A percentile compares a stretch with the other conserved stretches of the same genome.
Evolutionary conservation across 35 echinoderm and acorn worm species (phyloP).

Genomic region (Lytechinus variegatus): DNA sequence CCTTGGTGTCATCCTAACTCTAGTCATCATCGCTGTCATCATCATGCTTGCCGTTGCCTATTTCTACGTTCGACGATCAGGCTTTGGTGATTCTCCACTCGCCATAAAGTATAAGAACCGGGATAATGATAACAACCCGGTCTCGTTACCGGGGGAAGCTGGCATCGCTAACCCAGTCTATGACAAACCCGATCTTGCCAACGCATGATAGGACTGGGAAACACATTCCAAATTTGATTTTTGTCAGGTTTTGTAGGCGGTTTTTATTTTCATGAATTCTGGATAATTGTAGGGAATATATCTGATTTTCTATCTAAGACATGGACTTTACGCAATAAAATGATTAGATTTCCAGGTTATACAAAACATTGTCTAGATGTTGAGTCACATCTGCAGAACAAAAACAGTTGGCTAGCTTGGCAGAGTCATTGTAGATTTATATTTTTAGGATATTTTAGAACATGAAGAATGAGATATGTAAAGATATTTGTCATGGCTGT

Average conservation of each 20-base stretch:
- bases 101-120: conserved; percentile 51
- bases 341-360: too few relatives aligned
- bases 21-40: not conserved
- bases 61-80: conserved; percentile 26
- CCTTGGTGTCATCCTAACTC: conserved; percentile 15
- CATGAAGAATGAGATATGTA: too few relatives aligned
- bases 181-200: not conserved
- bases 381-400: too few relatives aligned
- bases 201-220: not conserved
- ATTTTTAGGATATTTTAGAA: too few relatives aligned
- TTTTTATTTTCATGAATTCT: not conserved
- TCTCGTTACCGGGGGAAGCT: conserved; percentile 25
- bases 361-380: too few relatives aligned
- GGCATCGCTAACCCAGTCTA: conserved; percentile 40
- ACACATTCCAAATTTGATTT: not conserved
- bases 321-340: too few relatives aligned
- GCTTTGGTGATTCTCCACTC: not conserved
- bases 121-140: conserved; percentile 24
- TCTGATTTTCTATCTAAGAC: too few relatives aligned
- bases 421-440: too few relatives aligned
- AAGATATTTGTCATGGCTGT: too few relatives aligned
- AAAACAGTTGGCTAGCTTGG: too few relatives aligned
- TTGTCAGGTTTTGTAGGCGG: not conserved
- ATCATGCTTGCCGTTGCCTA: not conserved
- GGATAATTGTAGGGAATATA: too few relatives aligned